These are phyloP conservation scores for Carabus problematicus DNA, from an alignment of 2,888 invertebrate genomes.

Conservation along the genomic window DNA sequence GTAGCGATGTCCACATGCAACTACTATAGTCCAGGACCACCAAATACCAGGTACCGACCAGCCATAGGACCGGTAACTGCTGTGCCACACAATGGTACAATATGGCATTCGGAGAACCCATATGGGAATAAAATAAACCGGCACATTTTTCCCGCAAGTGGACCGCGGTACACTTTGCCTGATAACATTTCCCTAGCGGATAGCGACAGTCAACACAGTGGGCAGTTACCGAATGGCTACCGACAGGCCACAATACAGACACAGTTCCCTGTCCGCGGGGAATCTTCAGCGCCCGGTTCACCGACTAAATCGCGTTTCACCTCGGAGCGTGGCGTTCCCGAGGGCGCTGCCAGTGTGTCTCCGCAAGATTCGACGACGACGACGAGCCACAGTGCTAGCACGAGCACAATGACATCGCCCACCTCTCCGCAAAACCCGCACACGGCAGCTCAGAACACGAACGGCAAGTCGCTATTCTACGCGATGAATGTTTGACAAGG, in stretches of 20 bases:
- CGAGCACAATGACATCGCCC: slow-evolving; percentile 58
- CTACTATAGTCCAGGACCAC: slow-evolving; percentile 50
- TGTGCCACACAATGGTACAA: slow-evolving; percentile 47
- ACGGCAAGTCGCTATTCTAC: slow-evolving; percentile 71
- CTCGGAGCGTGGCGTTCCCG: slow-evolving; percentile 75
- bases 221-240: slow-evolving; percentile 52
- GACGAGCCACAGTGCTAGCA: slow-evolving; percentile 55
- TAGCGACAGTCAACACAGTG: slow-evolving; percentile 54
- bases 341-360: slow-evolving; percentile 75
- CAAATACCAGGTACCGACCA: slow-evolving; percentile 53
- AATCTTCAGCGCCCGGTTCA: slow-evolving; percentile 62
- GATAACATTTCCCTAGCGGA: slow-evolving; percentile 55
- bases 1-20: slow-evolving; percentile 51
- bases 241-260: slow-evolving; percentile 50
- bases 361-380: slow-evolving; percentile 66
- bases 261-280: slow-evolving; percentile 47
- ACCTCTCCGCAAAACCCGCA: slow-evolving; percentile 61
- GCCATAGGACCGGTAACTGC: slow-evolving; percentile 49
- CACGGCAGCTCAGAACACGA: slow-evolving; percentile 55
- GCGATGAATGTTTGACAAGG: slow-evolving; percentile 87
- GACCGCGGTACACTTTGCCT: slow-evolving; percentile 51
- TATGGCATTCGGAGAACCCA: slow-evolving; percentile 51
- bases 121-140: slow-evolving; percentile 54
- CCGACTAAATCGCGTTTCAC: slow-evolving; percentile 61
- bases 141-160: slow-evolving; percentile 54